Evolutionary conservation across 2,888 invertebrate species (phyloP).

Genomic region (Macrophya annulata): DNA sequence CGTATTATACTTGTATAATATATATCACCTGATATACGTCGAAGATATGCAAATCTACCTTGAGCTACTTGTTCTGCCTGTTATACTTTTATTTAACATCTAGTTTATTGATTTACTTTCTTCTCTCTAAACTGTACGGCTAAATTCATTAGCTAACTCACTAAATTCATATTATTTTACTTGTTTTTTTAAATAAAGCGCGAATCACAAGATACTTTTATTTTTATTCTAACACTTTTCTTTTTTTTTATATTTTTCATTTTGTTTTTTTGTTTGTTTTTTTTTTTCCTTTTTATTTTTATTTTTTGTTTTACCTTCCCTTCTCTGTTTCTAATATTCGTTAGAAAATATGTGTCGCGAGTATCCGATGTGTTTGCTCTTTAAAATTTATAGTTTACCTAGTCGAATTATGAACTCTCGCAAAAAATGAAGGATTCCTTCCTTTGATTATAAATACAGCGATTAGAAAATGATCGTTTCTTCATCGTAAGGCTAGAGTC

Average conservation of each 20-base stretch:
- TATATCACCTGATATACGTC: conserved; percentile 48
- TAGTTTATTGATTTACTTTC: conserved; percentile 54
- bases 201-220: conserved; percentile 54
- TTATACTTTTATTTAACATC: conserved; percentile 39
- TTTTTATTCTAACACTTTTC: conserved; percentile 27
- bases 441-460: conserved; percentile 66
- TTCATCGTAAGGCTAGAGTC: conserved; percentile 67
- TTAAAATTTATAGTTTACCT: conserved; percentile 49
- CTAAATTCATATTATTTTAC: conserved; percentile 47
- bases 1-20: conserved; percentile 18
- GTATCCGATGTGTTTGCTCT: conserved; percentile 53
- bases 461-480: conserved; percentile 68
- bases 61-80: conserved; percentile 47
- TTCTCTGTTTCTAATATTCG: conserved; percentile 58
- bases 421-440: conserved; percentile 61
- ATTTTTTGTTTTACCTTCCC: conserved; percentile 57
- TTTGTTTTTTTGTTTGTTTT: conserved; percentile 45
- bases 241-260: conserved; percentile 44
- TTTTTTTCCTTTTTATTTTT: conserved; percentile 47
- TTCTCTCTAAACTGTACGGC: conserved; percentile 37
- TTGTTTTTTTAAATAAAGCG: conserved; percentile 54
- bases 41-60: conserved; percentile 55
- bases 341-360: conserved; percentile 55
- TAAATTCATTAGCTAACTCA: conserved; percentile 51
- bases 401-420: conserved; percentile 60